phyloP scores from a whole-genome alignment of 23 tunicate species.

The Clavelina lepadiformis region DNA sequence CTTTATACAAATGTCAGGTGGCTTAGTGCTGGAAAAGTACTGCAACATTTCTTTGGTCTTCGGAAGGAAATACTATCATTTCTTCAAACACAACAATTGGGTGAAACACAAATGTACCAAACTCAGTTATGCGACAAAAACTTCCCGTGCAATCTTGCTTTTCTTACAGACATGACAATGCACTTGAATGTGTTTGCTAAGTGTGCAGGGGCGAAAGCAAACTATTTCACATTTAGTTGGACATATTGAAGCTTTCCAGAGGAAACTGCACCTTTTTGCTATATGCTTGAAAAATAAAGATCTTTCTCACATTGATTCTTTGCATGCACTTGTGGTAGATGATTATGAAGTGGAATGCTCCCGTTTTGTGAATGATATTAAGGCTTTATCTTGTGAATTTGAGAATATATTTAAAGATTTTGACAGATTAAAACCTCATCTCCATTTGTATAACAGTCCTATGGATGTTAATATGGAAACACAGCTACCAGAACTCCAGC shows the following conservation, averaged over 20 bases:
- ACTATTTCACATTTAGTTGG: constrained; percentile 50
- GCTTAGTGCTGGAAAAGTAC: constrained; percentile 55
- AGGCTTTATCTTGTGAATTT: constrained; percentile 26
- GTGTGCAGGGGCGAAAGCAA: constrained; percentile 39
- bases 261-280: constrained; percentile 33
- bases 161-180: constrained; percentile 41
- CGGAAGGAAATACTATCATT: constrained; percentile 33
- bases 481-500: constrained; percentile 16
- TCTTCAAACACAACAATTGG: constrained; percentile 35
- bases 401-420: constrained; percentile 6
- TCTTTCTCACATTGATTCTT: constrained; percentile 41
- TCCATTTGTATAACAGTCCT: no score
- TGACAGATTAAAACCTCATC: no score
- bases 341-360: constrained; percentile 28
- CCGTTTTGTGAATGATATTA: constrained; percentile 28
- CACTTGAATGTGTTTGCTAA: constrained; percentile 47
- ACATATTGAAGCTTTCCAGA: constrained; percentile 37
- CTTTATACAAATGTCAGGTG: constrained; percentile 46
- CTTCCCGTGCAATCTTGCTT: constrained; percentile 45
- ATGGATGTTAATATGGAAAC: constrained; percentile 19
- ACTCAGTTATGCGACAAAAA: constrained; percentile 25
- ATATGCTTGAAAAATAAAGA: constrained; percentile 37
- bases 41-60: constrained; percentile 51
- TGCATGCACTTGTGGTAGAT: constrained; percentile 26
- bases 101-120: constrained; percentile 34